Evolutionary conservation across 2,888 invertebrate species (phyloP), one percentile per base, ranked within the genome.

Genomic region (Hoplodrina ambigua): DNA sequence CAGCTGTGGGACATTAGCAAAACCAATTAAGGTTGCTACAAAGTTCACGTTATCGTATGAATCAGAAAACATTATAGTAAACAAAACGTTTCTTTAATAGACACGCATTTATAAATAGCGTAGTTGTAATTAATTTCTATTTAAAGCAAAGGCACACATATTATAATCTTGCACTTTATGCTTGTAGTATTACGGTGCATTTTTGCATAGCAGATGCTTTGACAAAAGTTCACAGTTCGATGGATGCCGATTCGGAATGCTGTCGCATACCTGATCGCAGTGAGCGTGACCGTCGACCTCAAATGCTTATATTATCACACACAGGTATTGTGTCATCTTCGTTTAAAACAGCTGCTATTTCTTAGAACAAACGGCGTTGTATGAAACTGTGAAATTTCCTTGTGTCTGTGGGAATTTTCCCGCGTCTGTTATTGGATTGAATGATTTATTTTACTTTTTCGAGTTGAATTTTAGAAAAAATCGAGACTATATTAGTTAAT

Each of bases 201-300:
- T 78, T 75, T 75, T 2, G 56, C 55, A 52, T 69, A 75, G 65
- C 5, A 41, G 37, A 30, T 75, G 56, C 37, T 59, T 57, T 69
- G 62, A 81, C 72, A 72, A 68, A 72, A 72, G 81, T 84, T 85
- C 75, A 86, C 85, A 87, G 88, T 86, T 85, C 84, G 85, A 74
- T 79, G 86, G 66, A 74, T 82, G 74, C 66, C 76, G 69, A 81
- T 78, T 81, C 53, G 61, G 81, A 82, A 80, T 84, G 84, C 80
- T 80, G 78, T 80, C 73, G 81, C 86, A 87, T 89, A 85, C 87
- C 86, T 74, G 75, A 69, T 69, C 74, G 81, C 79, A 83, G 82
- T 59, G 75, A 75, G 86, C 88, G 84, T 89, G 86, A 89, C 88
- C 80, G 78, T 63, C 80, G 88, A 85, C 86, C 88, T 85, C 75